Evolutionary conservation across 2,113 vertebrate species (phyloP).

Genomic region (Macaca nemestrina): DNA sequence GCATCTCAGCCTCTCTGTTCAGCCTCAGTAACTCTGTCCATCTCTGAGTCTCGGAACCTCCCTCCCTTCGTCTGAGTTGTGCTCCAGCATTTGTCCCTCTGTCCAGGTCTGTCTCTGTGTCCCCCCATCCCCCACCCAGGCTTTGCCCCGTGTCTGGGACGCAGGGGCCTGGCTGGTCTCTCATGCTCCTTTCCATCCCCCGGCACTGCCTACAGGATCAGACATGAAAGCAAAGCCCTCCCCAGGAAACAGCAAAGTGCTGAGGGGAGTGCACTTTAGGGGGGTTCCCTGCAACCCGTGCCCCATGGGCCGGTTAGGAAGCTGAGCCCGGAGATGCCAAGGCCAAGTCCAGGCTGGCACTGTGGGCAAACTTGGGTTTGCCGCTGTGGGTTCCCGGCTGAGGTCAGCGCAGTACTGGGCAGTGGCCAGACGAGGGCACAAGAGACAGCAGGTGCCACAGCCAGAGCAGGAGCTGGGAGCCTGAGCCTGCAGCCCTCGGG

Average conservation of each 20-base stretch:
- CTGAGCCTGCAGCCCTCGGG: neutral
- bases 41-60: neutral
- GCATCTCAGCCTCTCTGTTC: neutral
- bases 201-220: neutral
- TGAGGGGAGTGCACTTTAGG: neutral
- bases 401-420: neutral
- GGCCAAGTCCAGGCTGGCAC: neutral
- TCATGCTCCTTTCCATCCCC: neutral
- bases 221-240: neutral
- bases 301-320: neutral
- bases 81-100: neutral
- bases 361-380: too few species aligned
- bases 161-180: neutral
- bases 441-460: neutral
- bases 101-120: neutral
- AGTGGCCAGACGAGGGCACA: slow-evolving; percentile 55
- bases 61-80: neutral
- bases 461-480: rapidly evolving
- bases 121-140: neutral
- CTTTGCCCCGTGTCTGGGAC: neutral
- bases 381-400: too few species aligned
- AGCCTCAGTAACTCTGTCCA: neutral
- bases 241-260: neutral
- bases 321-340: neutral
- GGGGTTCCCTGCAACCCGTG: neutral